Percentiles rank a stretch among this genome's conserved stretches.
phyloP scores from a whole-genome alignment of 2,888 invertebrate genomes.

The Cephus rjabovi region DNA sequence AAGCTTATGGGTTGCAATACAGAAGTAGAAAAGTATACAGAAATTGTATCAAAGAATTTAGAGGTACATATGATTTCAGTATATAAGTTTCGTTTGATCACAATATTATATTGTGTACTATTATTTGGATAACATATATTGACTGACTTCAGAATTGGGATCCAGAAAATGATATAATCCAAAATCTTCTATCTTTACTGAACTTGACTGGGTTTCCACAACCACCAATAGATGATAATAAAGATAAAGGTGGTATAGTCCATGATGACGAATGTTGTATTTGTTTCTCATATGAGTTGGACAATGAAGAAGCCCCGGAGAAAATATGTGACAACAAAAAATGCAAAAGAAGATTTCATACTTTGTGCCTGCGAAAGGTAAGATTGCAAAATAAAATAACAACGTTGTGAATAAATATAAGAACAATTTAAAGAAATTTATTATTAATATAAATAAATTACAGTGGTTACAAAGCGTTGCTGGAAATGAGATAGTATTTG shows the following conservation, averaged over 20 bases:
- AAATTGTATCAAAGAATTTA: conserved; percentile 43
- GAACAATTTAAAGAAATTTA: not conserved
- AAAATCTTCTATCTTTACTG: conserved; percentile 53
- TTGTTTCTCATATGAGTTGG: conserved; percentile 54
- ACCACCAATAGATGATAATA: conserved; percentile 24
- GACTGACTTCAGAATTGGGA: conserved; percentile 51
- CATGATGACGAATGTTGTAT: conserved; percentile 59
- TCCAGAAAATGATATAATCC: conserved; percentile 36
- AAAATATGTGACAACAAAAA: conserved; percentile 57
- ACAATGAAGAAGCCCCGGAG: conserved; percentile 44
- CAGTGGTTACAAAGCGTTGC: conserved; percentile 56
- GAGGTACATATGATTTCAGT: conserved; percentile 32
- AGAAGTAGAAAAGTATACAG: conserved; percentile 46
- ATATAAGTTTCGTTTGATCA: not conserved
- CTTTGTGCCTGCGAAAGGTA: conserved; percentile 54
- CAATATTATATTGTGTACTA: conserved; percentile 3
- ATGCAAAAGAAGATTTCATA: conserved; percentile 56
- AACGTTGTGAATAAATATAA: not conserved
- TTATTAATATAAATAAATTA: conserved; percentile 25
- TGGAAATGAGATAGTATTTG: conserved; percentile 51
- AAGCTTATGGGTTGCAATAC: conserved; percentile 53
- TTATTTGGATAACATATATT: not conserved
- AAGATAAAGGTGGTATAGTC: conserved; percentile 37
- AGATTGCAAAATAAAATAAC: not conserved
- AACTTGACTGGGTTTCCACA: conserved; percentile 51